phyloP scores from a whole-genome alignment of 2,888 invertebrate genomes.

The Hymenopus coronatus region DNA sequence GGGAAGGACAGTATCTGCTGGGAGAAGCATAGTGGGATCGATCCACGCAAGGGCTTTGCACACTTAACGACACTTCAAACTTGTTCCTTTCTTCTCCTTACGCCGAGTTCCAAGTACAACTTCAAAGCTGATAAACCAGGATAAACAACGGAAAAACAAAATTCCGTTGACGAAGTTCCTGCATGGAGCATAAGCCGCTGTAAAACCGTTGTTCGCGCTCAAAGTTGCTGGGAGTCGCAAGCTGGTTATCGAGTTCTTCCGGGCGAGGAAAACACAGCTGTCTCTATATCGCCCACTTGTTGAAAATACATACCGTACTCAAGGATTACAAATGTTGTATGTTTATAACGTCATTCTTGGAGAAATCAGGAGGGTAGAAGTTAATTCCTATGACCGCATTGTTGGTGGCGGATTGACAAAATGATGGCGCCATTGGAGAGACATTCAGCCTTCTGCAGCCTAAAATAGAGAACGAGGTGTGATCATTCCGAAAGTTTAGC shows the following conservation, averaged over 20 bases:
- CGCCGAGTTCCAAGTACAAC: not conserved
- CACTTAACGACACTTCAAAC: not conserved
- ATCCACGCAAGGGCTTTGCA: not conserved
- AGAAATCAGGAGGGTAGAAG: too few species aligned
- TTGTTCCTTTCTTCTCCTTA: not conserved
- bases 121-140: not conserved
- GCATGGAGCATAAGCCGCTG: not conserved
- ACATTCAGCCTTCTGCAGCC: too few species aligned
- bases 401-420: too few species aligned
- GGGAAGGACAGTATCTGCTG: not conserved
- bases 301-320: not conserved
- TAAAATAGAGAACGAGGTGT: too few species aligned
- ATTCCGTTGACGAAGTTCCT: not conserved
- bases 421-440: too few species aligned
- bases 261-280: not conserved
- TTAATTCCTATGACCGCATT: too few species aligned
- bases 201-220: not conserved
- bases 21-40: not conserved
- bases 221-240: not conserved
- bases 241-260: not conserved
- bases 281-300: not conserved
- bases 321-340: too few species aligned
- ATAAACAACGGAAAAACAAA: not conserved
- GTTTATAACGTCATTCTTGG: too few species aligned
- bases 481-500: too few species aligned